Evolutionary conservation across 1,140 invertebrate species (phyloP), one percentile per base, ranked within the genome.

Genomic region (Rhynchophorus ferrugineus): DNA sequence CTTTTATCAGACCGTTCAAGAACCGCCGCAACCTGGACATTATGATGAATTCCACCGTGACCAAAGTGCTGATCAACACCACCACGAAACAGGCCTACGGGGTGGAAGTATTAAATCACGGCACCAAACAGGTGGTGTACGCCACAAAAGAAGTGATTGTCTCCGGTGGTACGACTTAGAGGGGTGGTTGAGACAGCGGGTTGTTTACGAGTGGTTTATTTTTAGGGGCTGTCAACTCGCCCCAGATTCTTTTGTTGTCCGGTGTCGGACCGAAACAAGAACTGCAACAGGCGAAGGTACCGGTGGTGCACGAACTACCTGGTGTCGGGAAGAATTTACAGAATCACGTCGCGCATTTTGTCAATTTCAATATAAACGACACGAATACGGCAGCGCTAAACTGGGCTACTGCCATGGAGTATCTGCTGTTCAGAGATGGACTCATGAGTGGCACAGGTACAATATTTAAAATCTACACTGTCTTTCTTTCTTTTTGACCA

Each of bases 381-480:
- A 85, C 87, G 22, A 84, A 88, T 59, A 89, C 84, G 0, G 77
- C 83, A 0, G 82, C 86, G 0, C 73, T 90, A 0, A 90, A 90
- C 69, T 90, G 87, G 87, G 87, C 87, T 2, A 88, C 88, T 0
- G 87, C 87, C 14, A 88, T 89, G 83, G 85, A 90, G 64, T 89
- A 90, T 63, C 68, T 91, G 14, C 73, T 89, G 1, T 88, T 90
- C 70, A 78, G 85, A 43, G 86, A 90, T 71, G 87, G 87, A 0
- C 72, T 89, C 0, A 90, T 89, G 87, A 87, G 85, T 18, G 86
- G 85, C 20, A 89, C 86, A 22, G 85, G 83, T 80, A 8, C 36
- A 3, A 2, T 1, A 22, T 36, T 24, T 9, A 8, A 6, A 14
- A 33, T 34, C 20, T 44, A 43, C 11, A n/a, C 29, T 9, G 9